Conservation (phyloP, 2,888 invertebrate genomes). For the Andricus curvator region DNA sequence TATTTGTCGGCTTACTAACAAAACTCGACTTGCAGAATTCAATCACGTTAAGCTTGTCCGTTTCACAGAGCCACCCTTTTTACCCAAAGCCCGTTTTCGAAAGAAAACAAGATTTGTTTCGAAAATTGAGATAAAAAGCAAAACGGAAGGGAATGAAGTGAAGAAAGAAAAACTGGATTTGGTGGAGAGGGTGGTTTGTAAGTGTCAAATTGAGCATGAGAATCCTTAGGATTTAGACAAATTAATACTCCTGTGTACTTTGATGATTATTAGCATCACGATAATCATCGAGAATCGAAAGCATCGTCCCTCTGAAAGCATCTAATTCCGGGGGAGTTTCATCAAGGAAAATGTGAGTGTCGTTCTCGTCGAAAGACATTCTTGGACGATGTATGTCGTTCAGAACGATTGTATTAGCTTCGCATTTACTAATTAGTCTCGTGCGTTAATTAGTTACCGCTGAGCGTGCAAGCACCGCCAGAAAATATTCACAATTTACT, state of each 20-base stretch:
- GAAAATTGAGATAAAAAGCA: background rate
- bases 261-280: conserved; percentile 23
- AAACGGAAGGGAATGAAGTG: background rate
- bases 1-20: conserved; percentile 59
- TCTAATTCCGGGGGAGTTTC: conserved; percentile 25
- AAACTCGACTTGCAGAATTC: conserved; percentile 37
- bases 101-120: background rate
- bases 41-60: conserved; percentile 36
- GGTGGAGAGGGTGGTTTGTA: conserved; percentile 21
- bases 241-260: conserved; percentile 38
- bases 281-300: conserved; percentile 27
- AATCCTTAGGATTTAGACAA: conserved; percentile 38
- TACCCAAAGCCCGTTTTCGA: conserved; percentile 3
- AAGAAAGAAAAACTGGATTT: background rate
- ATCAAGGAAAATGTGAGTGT: conserved; percentile 41
- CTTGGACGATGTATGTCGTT: background rate
- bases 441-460: conserved; percentile 74
- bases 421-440: conserved; percentile 67
- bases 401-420: conserved; percentile 41
- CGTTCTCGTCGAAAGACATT: conserved; percentile 23
- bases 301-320: conserved; percentile 30
- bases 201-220: conserved; percentile 39
- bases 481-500: conserved; percentile 53
- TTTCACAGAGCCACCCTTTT: conserved; percentile 18
- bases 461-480: conserved; percentile 73